phyloP scores from a whole-genome alignment of 2,888 invertebrate genomes.

The Harpalus rufipes region DNA sequence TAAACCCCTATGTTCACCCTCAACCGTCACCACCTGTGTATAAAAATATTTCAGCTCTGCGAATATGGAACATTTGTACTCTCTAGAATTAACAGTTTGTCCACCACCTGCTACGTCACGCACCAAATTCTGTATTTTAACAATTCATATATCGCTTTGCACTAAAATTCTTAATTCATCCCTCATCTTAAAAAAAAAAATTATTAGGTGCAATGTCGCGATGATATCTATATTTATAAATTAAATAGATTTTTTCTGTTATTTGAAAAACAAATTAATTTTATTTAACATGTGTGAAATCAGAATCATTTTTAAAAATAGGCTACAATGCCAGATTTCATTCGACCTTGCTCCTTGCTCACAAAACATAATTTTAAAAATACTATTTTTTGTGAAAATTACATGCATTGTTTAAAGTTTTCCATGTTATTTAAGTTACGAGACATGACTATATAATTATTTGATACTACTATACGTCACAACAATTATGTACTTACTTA shows the following conservation, averaged over 20 bases:
- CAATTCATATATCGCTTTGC: too few species aligned
- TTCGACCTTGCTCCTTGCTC: background rate
- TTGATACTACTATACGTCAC: background rate
- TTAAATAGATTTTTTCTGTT: background rate
- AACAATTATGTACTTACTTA: slow-evolving; percentile 46
- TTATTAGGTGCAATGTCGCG: too few species aligned
- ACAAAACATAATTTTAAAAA: background rate
- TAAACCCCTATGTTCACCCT: too few species aligned
- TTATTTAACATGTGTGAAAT: background rate
- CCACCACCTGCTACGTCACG: too few species aligned
- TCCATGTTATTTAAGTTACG: background rate
- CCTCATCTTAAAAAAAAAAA: too few species aligned
- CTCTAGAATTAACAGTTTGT: too few species aligned
- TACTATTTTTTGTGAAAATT: background rate
- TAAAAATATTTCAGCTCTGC: too few species aligned
- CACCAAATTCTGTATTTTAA: too few species aligned
- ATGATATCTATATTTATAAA: too few species aligned
- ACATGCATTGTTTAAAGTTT: background rate
- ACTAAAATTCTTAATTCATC: too few species aligned
- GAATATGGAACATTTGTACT: too few species aligned
- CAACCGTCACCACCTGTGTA: too few species aligned
- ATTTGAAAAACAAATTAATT: background rate
- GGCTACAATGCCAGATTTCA: background rate
- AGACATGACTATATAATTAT: background rate
- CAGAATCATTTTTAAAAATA: slow-evolving; percentile 7